phyloP scores from a whole-genome alignment of 1,140 invertebrate genomes.

The Watersipora subatra region DNA sequence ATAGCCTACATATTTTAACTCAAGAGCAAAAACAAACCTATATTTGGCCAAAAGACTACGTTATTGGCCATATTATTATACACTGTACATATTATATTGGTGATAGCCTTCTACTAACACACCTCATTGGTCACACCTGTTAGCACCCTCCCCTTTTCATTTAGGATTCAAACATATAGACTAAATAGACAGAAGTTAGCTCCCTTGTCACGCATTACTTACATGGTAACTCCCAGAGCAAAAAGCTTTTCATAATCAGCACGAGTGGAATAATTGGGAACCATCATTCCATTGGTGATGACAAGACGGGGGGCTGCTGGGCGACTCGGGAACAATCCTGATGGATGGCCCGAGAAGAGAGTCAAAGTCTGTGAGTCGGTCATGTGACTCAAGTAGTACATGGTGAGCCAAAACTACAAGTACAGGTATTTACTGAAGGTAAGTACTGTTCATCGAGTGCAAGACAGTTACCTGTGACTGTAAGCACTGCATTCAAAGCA shows the following conservation, averaged over 20 bases:
- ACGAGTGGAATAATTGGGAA: slow-evolving; percentile 53
- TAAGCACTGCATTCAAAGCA: neutral
- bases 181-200: neutral
- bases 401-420: slow-evolving; percentile 49
- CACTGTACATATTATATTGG: too few relatives aligned
- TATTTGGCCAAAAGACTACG: too few relatives aligned
- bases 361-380: slow-evolving; percentile 50
- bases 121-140: too few relatives aligned
- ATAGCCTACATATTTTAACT: too few relatives aligned
- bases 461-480: too few relatives aligned
- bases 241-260: slow-evolving; percentile 48
- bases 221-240: slow-evolving; percentile 53
- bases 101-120: too few relatives aligned
- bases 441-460: too few relatives aligned
- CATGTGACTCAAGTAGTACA: slow-evolving; percentile 52
- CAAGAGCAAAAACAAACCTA: too few relatives aligned
- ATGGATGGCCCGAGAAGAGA: slow-evolving; percentile 55
- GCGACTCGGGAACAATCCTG: slow-evolving; percentile 51
- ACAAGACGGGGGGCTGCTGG: slow-evolving; percentile 47
- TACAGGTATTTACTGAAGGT: too few relatives aligned
- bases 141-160: too few relatives aligned
- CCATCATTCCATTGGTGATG: slow-evolving; percentile 58
- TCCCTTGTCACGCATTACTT: slow-evolving; percentile 16
- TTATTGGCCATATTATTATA: too few relatives aligned
- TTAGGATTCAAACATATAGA: neutral